A percentile compares a stretch with the other conserved stretches of the same genome.
Conservation (phyloP, 2,888 invertebrate species). For the Dasypogon diadema region DNA sequence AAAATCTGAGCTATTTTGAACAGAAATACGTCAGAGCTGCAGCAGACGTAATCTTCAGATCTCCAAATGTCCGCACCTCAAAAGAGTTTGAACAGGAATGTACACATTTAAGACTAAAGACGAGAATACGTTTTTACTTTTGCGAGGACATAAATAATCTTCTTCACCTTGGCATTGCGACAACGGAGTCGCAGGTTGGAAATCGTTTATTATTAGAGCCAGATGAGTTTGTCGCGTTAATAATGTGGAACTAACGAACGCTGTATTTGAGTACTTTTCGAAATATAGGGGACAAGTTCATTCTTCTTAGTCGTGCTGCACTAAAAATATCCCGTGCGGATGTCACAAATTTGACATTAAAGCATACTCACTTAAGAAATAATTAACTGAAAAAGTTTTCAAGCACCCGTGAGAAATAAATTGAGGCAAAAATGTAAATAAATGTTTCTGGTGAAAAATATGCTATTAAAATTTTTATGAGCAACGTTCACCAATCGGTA, state of each 20-base stretch:
- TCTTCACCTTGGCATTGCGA: conserved; percentile 40
- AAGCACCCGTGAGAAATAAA: too few species aligned
- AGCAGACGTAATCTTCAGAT: conserved; percentile 16
- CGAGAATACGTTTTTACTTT: conserved; percentile 2
- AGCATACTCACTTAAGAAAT: too few species aligned
- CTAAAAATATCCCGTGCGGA: too few species aligned
- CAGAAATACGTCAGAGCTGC: conserved; percentile 13
- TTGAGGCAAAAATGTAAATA: too few species aligned
- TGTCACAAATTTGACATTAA: too few species aligned
- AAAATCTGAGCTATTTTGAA: conserved; percentile 18
- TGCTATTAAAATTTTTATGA: too few species aligned
- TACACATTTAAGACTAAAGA: background rate
- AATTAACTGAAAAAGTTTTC: too few species aligned
- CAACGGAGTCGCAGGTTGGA: conserved; percentile 11
- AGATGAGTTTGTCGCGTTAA: conserved; percentile 14
- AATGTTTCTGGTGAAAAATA: too few species aligned
- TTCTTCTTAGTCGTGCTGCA: too few species aligned
- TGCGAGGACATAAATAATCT: conserved; percentile 35
- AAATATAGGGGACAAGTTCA: too few species aligned
- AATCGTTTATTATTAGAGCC: conserved; percentile 23
- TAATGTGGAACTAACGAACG: background rate
- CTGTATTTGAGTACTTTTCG: background rate
- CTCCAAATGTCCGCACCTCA: background rate
- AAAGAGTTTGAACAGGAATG: conserved; percentile 20
- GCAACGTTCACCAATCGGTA: too few species aligned